A percentile compares a stretch with the other conserved stretches of the same genome.
Conservation (phyloP, 1,140 invertebrate species). For the Drosophila asahinai region DNA sequence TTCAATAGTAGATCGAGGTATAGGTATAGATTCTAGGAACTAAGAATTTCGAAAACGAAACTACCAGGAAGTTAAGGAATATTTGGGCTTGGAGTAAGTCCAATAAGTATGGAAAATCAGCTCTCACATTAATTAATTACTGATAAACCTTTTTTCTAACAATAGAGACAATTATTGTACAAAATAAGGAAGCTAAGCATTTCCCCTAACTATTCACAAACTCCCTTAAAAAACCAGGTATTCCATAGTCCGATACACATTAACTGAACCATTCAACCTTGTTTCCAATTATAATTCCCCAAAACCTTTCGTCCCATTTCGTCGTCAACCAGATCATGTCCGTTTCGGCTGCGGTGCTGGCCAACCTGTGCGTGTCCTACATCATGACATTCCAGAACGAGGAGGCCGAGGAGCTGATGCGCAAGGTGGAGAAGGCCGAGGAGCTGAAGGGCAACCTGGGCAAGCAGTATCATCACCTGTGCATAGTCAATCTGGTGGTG, state of each 20-base stretch:
- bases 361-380: constrained; percentile 99
- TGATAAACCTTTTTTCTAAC: not conserved
- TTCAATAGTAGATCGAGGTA: too few relatives aligned
- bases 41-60: too few relatives aligned
- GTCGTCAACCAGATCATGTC: constrained; percentile 90
- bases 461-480: constrained; percentile 98
- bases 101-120: too few relatives aligned
- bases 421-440: constrained; percentile 98
- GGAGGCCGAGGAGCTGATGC: constrained; percentile 99
- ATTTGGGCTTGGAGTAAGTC: fast-evolving
- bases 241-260: not conserved
- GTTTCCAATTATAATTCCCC: constrained; percentile 13
- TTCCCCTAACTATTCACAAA: not conserved
- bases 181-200: not conserved
- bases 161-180: not conserved
- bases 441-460: constrained; percentile 96
- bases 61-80: not conserved
- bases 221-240: not conserved
- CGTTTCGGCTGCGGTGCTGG: constrained; percentile 98
- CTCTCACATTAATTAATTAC: not conserved
- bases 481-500: constrained; percentile 99
- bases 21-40: not conserved
- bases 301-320: not conserved
- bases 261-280: not conserved
- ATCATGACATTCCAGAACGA: constrained; percentile 99